Conservation (phyloP, 2,113 vertebrate genomes). For the Brienomyrus longianalis region DNA sequence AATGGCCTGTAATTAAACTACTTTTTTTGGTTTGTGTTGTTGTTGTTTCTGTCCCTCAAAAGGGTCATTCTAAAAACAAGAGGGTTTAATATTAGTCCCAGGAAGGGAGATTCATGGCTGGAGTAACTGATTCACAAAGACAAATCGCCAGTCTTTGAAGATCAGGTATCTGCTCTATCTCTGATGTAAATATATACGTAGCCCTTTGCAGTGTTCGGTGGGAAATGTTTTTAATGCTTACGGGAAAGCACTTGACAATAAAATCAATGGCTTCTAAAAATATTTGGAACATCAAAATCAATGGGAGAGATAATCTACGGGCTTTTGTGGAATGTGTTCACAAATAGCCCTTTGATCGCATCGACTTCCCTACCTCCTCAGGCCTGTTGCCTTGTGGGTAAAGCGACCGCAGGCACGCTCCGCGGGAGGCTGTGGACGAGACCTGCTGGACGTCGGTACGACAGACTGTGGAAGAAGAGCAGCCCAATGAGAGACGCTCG, state of each 20-base stretch:
- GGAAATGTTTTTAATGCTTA: conserved; percentile 49
- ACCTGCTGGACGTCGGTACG: neutral
- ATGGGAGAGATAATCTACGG: conserved; percentile 55
- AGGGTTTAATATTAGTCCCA: neutral
- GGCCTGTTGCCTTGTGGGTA: neutral
- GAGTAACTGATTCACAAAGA: neutral
- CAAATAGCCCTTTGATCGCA: conserved; percentile 59
- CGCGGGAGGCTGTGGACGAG: neutral
- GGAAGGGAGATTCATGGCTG: neutral
- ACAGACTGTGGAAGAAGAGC: neutral
- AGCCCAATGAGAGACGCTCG: neutral
- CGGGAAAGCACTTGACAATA: conserved; percentile 54
- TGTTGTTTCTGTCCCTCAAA: neutral
- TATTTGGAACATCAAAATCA: conserved; percentile 58
- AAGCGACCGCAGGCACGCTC: neutral
- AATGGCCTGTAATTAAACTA: neutral
- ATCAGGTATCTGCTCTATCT: neutral
- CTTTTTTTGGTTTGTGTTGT: neutral
- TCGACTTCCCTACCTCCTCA: conserved; percentile 42
- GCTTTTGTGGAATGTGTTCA: conserved; percentile 50
- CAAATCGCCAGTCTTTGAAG: neutral
- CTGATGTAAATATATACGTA: conserved; percentile 23
- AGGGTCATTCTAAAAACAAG: neutral
- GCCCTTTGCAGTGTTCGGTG: conserved; percentile 10
- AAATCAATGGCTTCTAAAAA: conserved; percentile 66